A percentile compares a stretch with the other conserved stretches of the same genome.
phyloP scores from a whole-genome alignment of 2,888 invertebrate species.

The Meteorus colon region DNA sequence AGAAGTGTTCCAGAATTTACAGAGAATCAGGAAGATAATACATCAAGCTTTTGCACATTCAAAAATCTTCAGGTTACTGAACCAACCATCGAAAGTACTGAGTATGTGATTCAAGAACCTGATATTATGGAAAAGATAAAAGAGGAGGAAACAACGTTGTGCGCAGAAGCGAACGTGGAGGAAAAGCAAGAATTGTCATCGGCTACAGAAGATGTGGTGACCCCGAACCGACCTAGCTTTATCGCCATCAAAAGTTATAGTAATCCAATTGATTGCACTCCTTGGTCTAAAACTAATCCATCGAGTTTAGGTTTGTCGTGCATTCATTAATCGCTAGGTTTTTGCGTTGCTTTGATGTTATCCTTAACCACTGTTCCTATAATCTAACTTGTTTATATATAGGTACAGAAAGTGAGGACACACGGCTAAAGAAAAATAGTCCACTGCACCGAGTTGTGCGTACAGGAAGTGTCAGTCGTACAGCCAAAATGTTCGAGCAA shows the following conservation, averaged over 20 bases:
- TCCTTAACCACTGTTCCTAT: neutral
- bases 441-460: slow-evolving; percentile 55
- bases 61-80: slow-evolving; percentile 18
- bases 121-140: slow-evolving; percentile 24
- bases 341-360: neutral
- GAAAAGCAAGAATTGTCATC: slow-evolving; percentile 22
- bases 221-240: neutral
- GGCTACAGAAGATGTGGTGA: neutral
- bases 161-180: neutral
- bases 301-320: slow-evolving; percentile 56
- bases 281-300: slow-evolving; percentile 52
- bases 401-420: slow-evolving; percentile 61
- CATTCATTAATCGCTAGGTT: slow-evolving; percentile 36
- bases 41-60: slow-evolving; percentile 14
- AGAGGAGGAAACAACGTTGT: slow-evolving; percentile 11
- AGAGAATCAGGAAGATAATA: neutral
- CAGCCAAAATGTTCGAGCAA: slow-evolving; percentile 68
- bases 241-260: slow-evolving; percentile 22
- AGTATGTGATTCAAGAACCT: neutral
- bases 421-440: slow-evolving; percentile 60
- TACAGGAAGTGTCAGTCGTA: slow-evolving; percentile 70
- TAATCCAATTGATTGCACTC: slow-evolving; percentile 30
- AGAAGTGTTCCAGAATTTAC: neutral
- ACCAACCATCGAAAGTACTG: neutral
- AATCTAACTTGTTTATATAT: slow-evolving; percentile 35